Percentiles rank a stretch among this genome's conserved stretches.
These are phyloP conservation scores for Willisornis vidua DNA, from an alignment of 2,113 vertebrate species.

Conservation along the genomic window DNA sequence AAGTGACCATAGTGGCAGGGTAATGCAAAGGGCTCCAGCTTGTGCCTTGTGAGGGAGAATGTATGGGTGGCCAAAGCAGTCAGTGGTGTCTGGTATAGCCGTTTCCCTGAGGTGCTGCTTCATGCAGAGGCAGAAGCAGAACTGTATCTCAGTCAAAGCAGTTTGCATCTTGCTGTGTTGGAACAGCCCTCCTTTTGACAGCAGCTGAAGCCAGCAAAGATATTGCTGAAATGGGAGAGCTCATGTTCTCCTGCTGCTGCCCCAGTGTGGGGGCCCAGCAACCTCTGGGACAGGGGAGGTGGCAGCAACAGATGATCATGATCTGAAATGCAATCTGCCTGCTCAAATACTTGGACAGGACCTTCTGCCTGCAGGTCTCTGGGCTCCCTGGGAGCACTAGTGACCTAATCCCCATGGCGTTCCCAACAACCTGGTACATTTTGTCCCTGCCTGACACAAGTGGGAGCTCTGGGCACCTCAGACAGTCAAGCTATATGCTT, in stretches of 20 bases:
- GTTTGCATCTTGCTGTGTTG: accelerated
- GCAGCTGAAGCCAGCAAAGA: background rate
- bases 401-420: accelerated
- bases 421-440: background rate
- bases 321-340: background rate
- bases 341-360: background rate
- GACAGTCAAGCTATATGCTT: background rate
- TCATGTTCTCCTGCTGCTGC: background rate
- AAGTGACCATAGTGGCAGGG: background rate
- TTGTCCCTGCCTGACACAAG: background rate
- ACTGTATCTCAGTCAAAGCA: background rate
- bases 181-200: background rate
- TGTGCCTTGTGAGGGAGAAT: background rate
- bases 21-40: background rate
- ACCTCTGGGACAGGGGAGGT: background rate
- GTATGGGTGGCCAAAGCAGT: background rate
- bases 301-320: background rate
- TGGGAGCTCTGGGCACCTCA: background rate
- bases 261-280: background rate
- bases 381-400: background rate
- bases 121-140: background rate
- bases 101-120: background rate
- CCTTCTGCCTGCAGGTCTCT: background rate
- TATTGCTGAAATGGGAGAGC: background rate
- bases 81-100: accelerated